Conservation (phyloP, 1,140 invertebrate genomes). For the Macrobrachium nipponense region DNA sequence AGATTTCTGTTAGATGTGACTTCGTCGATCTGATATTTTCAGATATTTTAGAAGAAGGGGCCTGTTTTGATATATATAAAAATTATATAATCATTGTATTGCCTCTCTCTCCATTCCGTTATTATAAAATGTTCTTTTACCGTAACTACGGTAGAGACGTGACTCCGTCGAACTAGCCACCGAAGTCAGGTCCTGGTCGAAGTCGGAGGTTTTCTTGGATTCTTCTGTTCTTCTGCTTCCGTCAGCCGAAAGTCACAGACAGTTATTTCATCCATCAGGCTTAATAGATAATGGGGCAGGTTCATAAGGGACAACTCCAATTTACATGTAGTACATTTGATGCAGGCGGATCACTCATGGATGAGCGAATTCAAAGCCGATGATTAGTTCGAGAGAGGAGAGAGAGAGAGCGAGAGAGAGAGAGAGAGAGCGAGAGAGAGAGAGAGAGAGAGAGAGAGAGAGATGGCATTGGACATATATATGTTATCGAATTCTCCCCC, state of each 20-base stretch:
- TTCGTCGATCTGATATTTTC: too few relatives aligned
- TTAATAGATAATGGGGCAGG: conserved; percentile 47
- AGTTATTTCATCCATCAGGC: conserved; percentile 54
- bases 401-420: background rate
- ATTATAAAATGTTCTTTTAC: too few relatives aligned
- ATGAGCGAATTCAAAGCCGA: background rate
- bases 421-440: background rate
- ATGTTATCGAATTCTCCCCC: too few relatives aligned
- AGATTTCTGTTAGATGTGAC: too few relatives aligned
- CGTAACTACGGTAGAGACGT: too few relatives aligned
- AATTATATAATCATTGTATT: too few relatives aligned
- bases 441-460: too few relatives aligned
- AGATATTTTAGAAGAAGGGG: too few relatives aligned
- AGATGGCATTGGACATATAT: too few relatives aligned
- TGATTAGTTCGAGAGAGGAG: background rate
- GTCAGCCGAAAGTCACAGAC: conserved; percentile 27
- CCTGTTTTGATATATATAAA: too few relatives aligned
- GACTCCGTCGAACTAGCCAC: background rate
- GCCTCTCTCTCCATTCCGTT: too few relatives aligned
- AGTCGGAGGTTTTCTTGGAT: background rate
- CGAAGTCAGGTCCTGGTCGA: too few relatives aligned
- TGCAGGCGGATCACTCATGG: background rate
- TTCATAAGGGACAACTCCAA: conserved; percentile 19
- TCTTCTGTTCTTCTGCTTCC: conserved; percentile 20
- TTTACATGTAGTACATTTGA: conserved; percentile 50